phyloP scores from a whole-genome alignment of 2,797 vertebrate species.

The Aquila chrysaetos region DNA sequence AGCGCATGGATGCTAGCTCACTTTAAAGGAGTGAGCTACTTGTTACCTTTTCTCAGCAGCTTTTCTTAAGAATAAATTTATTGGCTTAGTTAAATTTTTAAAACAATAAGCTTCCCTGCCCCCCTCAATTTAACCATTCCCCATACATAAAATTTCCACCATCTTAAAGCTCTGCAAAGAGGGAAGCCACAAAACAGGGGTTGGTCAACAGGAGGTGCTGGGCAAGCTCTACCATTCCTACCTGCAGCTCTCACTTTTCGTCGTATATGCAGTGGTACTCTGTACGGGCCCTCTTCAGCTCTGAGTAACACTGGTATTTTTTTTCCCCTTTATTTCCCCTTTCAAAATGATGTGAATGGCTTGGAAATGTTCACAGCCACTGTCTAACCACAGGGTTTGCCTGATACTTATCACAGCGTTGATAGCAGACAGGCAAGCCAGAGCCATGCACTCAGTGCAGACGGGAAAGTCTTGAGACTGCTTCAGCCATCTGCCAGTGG shows the following conservation, averaged over 20 bases:
- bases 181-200: neutral
- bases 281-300: neutral
- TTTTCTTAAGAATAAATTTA: neutral
- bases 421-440: neutral
- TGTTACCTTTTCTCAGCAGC: neutral
- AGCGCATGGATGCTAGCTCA: neutral
- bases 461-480: neutral
- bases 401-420: neutral
- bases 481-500: neutral
- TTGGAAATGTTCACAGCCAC: neutral
- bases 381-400: neutral
- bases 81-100: neutral
- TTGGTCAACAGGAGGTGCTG: neutral
- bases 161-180: neutral
- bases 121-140: rapidly evolving
- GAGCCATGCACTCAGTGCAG: rapidly evolving
- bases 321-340: neutral
- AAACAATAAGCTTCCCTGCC: neutral
- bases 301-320: neutral
- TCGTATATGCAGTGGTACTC: rapidly evolving
- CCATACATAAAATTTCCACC: neutral
- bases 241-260: neutral
- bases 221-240: neutral
- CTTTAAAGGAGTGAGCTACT: neutral
- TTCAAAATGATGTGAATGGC: neutral